Evolutionary conservation across 1,140 invertebrate genomes (phyloP), one percentile per base, ranked within the genome.

Genomic region (Ceratosolen solmsi): DNA sequence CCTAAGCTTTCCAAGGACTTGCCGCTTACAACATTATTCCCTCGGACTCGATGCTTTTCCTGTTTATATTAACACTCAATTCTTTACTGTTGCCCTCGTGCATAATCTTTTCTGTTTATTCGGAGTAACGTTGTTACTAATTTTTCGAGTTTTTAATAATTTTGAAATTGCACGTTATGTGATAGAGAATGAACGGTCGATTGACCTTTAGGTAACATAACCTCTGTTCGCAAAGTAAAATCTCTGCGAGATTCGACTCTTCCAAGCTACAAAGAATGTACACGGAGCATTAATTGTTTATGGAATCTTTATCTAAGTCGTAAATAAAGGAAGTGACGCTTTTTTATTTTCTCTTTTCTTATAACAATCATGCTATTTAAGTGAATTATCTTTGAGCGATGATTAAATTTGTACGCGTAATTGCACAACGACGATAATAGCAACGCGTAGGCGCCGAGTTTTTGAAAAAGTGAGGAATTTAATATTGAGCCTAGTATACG

Each of bases 401-500:
- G 25, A 60, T 38, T 68, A 68, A 33, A 38, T 38, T 1, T 68
- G n/a, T 8, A 22, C 20, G 33, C 22, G n/a, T 38, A 38, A 4
- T 33, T 38, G 33, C 33, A 38, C 17, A 68, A 68, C 4, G 11
- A n/a, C 11, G 54, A 56, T 56, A 17, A 56, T 56, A n/a, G 3
- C n/a, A n/a, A 56, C 9, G 22, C 17, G 54, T 56, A n/a, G 15
- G 27, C 49, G 25, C 27, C 15, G 38, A 5, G 33, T 49, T 71
- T 27, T 36, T 46, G 41, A 71, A 56, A 56, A 73, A 54, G 5
- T n/a, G 13, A n/a, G 8, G 7, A 38, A 72, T 36, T 49, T 72
- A 38, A 46, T 72, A 72, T 72, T 72, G 70, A 72, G 70, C 46
- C 70, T 72, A 72, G 22, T 49, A 38, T n/a, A n/a, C 30, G 36